A percentile compares a stretch with the other conserved stretches of the same genome.
These are phyloP conservation scores for Trachelus stipa DNA, from an alignment of 2,888 invertebrate genomes.

Conservation along the genomic window DNA sequence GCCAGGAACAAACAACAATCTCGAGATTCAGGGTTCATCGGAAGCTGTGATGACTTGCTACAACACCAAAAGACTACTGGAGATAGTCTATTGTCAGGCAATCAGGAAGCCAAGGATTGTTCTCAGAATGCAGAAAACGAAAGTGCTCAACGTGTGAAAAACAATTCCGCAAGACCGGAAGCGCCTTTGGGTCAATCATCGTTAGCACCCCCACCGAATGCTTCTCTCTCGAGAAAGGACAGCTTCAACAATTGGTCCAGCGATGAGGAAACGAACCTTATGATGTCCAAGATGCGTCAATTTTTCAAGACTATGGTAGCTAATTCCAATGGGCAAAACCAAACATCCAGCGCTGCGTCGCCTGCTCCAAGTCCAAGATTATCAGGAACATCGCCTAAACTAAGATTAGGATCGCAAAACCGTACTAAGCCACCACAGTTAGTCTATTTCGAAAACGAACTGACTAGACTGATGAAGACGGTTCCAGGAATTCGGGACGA, in stretches of 20 bases:
- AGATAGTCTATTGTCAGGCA: conserved; percentile 28
- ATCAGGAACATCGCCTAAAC: conserved; percentile 44
- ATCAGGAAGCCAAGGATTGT: conserved; percentile 31
- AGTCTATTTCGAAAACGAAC: conserved; percentile 89
- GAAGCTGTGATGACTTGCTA: conserved; percentile 86
- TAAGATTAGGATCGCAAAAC: conserved; percentile 63
- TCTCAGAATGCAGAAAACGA: conserved; percentile 20
- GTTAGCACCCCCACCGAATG: conserved; percentile 70
- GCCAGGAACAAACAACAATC: conserved; percentile 82
- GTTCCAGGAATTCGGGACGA: conserved; percentile 92
- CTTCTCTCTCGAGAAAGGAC: conserved; percentile 81
- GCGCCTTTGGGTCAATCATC: conserved; percentile 22
- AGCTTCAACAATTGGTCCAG: conserved; percentile 96
- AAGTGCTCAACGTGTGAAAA: conserved; percentile 26
- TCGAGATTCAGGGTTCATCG: conserved; percentile 89
- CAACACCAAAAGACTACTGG: conserved; percentile 70
- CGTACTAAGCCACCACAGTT: conserved; percentile 86
- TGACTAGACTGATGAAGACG: conserved; percentile 91
- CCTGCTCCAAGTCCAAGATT: conserved; percentile 69
- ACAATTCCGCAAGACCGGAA: conserved; percentile 23
- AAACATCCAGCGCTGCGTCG: conserved; percentile 69
- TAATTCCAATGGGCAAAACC: conserved; percentile 64
- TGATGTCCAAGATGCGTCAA: conserved; percentile 95
- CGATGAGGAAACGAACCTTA: conserved; percentile 92
- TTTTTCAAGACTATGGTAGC: conserved; percentile 94